Base-by-base conservation (phyloP, 2,113 vertebrate genomes). In the Saccopteryx leptura region DNA sequence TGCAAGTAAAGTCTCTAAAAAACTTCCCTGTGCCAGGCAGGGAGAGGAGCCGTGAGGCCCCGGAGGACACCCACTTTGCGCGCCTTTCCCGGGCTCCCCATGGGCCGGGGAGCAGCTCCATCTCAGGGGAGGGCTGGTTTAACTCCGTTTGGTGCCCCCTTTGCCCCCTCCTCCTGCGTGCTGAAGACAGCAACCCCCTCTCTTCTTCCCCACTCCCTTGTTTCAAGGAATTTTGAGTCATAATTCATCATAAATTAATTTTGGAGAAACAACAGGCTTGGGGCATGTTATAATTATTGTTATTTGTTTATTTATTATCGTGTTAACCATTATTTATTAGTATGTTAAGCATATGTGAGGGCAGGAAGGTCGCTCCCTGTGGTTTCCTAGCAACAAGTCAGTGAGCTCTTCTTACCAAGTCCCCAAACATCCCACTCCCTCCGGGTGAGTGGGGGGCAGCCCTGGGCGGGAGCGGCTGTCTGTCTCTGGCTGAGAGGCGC, bases 1-100 rank as follows among this genome's bases (percentile, higher is more conserved):
- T 98, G 98, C 98, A 98, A 99, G 98, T 97, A 98, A 99, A 98
- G 98, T 98, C 98, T 97, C 98, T 98, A 97, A 98, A 98, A 98
- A 99, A 98, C 98, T 98, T 98, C 96, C 97, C 97, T 97, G 96
- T 96, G 58, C 96, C 56, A 95, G 98, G 98, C 98, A 98, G 97
- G 63, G 90, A 96, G 97, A 93, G 95, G 96, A 90, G 63, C 83
- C 75, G 69, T 96, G 92, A 92, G 97, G 76, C 94, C 95, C 88
- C n/a, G 83, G 85, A 69, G 91, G 72, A 90, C 92, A 95, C 96
- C 97, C 90, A 81, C 79, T 90, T 94, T 88, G 96, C 72, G 72
- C 83, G 91, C 92, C 97, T 87, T 95, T 96, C 76, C 93, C 63
- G 65, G 60, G 65, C 13, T 31, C 56, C 81, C 21, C 2, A 18